Evolutionary conservation across 2,113 vertebrate species (phyloP).

Genomic region (Lucifuga dentata): DNA sequence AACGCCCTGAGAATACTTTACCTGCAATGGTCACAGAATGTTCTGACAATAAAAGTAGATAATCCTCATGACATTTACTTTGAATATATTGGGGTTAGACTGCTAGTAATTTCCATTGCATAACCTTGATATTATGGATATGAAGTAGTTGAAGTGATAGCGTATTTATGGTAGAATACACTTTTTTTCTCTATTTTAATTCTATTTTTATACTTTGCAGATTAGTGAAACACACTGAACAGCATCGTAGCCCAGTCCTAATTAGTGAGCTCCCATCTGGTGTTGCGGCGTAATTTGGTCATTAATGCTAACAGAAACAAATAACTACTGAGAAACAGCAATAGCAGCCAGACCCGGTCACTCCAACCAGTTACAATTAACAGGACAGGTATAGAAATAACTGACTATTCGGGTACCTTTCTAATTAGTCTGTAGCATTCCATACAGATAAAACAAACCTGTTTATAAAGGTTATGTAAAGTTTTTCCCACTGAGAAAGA

Average conservation of each 20-base stretch:
- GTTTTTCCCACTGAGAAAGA: background rate
- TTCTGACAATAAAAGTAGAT: too few species aligned
- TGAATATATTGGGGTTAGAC: too few species aligned
- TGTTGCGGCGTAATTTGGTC: slow-evolving; percentile 27
- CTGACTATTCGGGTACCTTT: background rate
- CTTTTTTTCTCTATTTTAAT: slow-evolving; percentile 7
- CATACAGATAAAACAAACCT: background rate
- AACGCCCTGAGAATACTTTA: too few species aligned
- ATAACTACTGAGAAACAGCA: slow-evolving; percentile 12
- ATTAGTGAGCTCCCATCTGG: slow-evolving; percentile 35
- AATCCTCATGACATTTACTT: background rate
- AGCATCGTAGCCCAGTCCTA: slow-evolving; percentile 19
- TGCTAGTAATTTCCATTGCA: background rate
- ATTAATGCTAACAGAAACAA: slow-evolving; percentile 28
- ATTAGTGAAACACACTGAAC: background rate
- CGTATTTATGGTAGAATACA: background rate
- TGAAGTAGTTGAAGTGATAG: background rate
- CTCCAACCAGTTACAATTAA: slow-evolving; percentile 14
- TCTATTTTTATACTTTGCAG: slow-evolving; percentile 33
- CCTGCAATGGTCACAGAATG: too few species aligned
- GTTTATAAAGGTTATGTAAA: background rate
- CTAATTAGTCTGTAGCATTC: too few species aligned
- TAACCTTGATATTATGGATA: background rate
- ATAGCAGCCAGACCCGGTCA: slow-evolving; percentile 9
- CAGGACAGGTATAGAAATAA: slow-evolving; percentile 12